A percentile compares a stretch with the other conserved stretches of the same genome.
Conservation (phyloP, 1,140 invertebrate species). For the Sweltsa coloradensis region DNA sequence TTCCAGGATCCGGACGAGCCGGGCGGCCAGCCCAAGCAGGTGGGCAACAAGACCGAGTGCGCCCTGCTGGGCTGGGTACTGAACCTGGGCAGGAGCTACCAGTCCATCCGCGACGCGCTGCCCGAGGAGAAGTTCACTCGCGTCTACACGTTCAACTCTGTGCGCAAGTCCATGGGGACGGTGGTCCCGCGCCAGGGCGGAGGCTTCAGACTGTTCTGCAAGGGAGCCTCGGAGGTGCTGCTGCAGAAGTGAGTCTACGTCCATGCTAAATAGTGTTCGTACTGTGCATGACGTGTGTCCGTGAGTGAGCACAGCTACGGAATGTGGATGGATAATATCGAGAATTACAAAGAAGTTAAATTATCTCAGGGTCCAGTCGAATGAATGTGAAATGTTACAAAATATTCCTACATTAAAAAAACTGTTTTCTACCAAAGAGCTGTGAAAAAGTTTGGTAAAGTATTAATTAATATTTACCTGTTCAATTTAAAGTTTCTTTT, state of each 20-base stretch:
- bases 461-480: no score
- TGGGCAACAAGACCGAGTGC: conserved; percentile 62
- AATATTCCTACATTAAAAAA: no score
- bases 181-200: conserved; percentile 35
- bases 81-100: conserved; percentile 44
- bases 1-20: conserved; percentile 30
- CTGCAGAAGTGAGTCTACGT: conserved; percentile 39
- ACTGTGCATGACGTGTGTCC: no score
- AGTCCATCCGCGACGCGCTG: conserved; percentile 35
- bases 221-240: conserved; percentile 58
- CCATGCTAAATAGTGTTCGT: no score
- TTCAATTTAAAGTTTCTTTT: no score
- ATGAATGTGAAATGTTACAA: no score
- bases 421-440: no score
- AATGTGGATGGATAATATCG: no score
- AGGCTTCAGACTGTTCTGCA: conserved; percentile 47
- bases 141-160: conserved; percentile 61
- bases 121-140: conserved; percentile 46
- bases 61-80: conserved; percentile 49
- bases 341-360: no score
- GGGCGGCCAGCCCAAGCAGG: conserved; percentile 40
- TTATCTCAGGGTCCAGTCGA: no score
- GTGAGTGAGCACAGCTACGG: no score
- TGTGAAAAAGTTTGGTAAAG: no score
- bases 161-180: conserved; percentile 58